Evolutionary conservation across 2,113 vertebrate species (phyloP), one percentile per base, ranked within the genome.

Genomic region (Arvicanthis niloticus): DNA sequence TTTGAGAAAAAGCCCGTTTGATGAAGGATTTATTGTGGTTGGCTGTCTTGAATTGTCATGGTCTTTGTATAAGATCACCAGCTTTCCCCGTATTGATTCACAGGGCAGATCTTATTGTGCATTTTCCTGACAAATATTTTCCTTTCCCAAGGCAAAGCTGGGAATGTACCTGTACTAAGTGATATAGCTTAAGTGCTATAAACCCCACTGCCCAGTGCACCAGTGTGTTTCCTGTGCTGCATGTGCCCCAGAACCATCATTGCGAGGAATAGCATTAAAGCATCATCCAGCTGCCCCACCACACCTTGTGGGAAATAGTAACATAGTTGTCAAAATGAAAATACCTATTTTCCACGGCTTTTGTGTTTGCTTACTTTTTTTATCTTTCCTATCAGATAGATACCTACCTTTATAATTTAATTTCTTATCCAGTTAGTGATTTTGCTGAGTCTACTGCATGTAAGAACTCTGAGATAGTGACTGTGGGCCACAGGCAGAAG

Each of bases 1-100:
- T 98, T 98, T 98, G 97, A 84, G 45, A 96, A 82, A 98, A 98
- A 98, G 72, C 94, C 97, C 93, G 70, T 98, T 94, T 98, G 97
- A 95, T 93, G 97, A 89, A 93, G 96, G 24, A 67, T 60, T 97
- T 91, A 92, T 88, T 97, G 91, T 96, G 95, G 80, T 87, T 90
- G 94, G 96, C 53, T 88, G 92, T 96, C 98, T 97, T 98, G 98
- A 98, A 96, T 78, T 91, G 76, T 95, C 2, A 2, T 92, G 94
- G 95, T 96, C 88, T 95, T 98, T 98, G 95, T 96, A 40, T 98
- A 97, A 93, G 96, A 60, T 93, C 86, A 91, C 81, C 40, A 97
- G 88, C 85, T 98, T 97, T 97, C 95, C 96, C 97, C 96, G 98
- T 97, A 89, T 95, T 98, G 67, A 98, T 85, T 95, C 86, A 97